These are phyloP conservation scores for Calycopis cecrops DNA, from an alignment of 1,140 invertebrate species.

Conservation along the genomic window DNA sequence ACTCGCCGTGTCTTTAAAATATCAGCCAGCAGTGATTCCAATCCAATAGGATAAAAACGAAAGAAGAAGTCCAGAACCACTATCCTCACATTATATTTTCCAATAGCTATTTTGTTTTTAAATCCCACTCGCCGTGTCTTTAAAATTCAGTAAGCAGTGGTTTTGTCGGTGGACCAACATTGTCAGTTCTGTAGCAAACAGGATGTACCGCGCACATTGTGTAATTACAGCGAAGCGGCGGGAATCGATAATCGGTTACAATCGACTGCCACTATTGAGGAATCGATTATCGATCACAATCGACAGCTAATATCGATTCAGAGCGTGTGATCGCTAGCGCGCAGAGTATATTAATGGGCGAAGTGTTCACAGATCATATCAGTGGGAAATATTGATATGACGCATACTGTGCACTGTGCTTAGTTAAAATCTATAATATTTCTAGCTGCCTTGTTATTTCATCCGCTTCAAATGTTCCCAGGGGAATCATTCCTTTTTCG, in stretches of 20 bases:
- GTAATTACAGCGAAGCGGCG: conserved; percentile 8
- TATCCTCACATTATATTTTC: too few relatives aligned
- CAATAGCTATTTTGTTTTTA: too few relatives aligned
- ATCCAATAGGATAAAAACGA: too few relatives aligned
- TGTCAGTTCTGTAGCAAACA: background rate
- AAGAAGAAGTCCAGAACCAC: too few relatives aligned
- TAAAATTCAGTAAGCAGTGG: background rate
- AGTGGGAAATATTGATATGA: background rate
- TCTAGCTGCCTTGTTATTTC: too few relatives aligned
- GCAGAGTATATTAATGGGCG: background rate
- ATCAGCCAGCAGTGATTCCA: too few relatives aligned
- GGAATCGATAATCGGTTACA: conserved; percentile 1
- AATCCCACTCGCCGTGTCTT: background rate
- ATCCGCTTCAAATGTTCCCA: too few relatives aligned
- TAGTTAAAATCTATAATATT: too few relatives aligned
- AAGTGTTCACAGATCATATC: conserved; percentile 2
- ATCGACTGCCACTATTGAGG: background rate
- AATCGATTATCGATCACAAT: conserved; percentile 2
- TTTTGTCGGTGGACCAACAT: background rate
- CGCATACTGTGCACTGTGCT: too few relatives aligned
- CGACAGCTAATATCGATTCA: conserved; percentile 9
- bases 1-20: too few relatives aligned
- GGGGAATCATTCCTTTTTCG: too few relatives aligned
- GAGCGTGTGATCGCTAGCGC: background rate
- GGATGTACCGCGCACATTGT: background rate